A percentile compares a stretch with the other conserved stretches of the same genome.
Conservation (phyloP, 2,888 invertebrate species). For the Oxystoma pomonae region DNA sequence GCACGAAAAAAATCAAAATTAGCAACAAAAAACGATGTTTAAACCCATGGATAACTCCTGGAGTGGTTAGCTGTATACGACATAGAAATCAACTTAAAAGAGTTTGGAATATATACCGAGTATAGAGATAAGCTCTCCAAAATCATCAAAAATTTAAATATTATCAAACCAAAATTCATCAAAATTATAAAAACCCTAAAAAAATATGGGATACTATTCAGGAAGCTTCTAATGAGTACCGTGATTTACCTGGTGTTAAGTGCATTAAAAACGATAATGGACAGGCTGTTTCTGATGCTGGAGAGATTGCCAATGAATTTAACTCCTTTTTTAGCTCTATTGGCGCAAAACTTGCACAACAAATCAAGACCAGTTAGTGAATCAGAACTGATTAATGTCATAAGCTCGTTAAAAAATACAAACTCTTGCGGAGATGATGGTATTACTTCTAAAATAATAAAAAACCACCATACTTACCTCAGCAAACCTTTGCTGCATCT, state of each 20-base stretch:
- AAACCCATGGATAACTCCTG: neutral
- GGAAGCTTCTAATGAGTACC: conserved; percentile 3
- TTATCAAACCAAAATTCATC: conserved; percentile 8
- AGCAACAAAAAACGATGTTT: neutral
- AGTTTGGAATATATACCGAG: neutral
- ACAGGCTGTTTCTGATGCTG: neutral
- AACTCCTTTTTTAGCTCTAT: neutral
- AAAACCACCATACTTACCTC: neutral
- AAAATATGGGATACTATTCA: conserved; percentile 8
- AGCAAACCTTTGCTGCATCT: neutral
- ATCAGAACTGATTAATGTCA: neutral
- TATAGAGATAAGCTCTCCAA: neutral
- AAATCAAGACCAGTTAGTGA: neutral
- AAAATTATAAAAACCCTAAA: conserved; percentile 5
- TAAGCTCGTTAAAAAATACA: neutral
- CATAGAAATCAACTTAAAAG: neutral
- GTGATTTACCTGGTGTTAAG: neutral
- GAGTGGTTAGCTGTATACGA: neutral
- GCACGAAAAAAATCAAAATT: neutral
- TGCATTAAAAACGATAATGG: neutral
- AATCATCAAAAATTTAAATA: conserved; percentile 10
- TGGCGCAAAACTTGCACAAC: neutral
- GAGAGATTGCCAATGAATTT: neutral
- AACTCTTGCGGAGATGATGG: conserved; percentile 1
- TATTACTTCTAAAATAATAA: neutral